Conservation (phyloP, 2,113 vertebrate genomes). For the Oxyura jamaicensis region DNA sequence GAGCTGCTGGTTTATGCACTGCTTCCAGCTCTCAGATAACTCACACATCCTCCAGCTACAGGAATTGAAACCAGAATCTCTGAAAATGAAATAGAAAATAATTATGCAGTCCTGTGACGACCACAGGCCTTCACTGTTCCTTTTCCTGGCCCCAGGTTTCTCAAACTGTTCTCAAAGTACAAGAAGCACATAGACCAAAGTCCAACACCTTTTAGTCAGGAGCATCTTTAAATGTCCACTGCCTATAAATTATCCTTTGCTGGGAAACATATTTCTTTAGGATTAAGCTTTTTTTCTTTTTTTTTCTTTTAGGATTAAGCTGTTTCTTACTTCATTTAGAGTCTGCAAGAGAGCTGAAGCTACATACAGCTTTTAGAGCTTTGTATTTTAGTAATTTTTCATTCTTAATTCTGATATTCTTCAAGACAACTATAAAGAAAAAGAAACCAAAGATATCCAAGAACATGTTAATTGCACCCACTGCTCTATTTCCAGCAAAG, state of each 20-base stretch:
- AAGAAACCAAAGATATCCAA: not conserved
- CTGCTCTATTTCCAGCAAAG: not conserved
- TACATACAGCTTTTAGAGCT: not conserved
- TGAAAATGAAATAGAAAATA: not conserved
- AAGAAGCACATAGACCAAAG: not conserved
- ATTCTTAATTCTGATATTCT: not conserved
- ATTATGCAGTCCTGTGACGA: not conserved
- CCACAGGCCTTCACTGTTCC: accelerated
- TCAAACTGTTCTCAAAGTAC: not conserved
- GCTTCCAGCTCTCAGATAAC: not conserved
- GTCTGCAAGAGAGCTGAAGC: not conserved
- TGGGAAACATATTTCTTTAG: not conserved
- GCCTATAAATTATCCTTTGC: not conserved
- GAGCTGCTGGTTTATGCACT: not conserved
- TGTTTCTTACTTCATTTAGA: not conserved
- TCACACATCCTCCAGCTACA: not conserved
- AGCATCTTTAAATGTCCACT: not conserved
- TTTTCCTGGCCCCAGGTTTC: not conserved
- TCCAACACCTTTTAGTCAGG: not conserved
- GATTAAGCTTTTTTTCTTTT: no score
- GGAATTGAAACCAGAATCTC: not conserved
- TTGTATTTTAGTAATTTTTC: not conserved
- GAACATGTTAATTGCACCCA: not conserved
- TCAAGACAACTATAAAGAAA: not conserved
- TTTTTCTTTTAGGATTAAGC: no score